These are phyloP conservation scores for Tachyglossus aculeatus DNA, from an alignment of 2,797 vertebrate species.

Conservation along the genomic window DNA sequence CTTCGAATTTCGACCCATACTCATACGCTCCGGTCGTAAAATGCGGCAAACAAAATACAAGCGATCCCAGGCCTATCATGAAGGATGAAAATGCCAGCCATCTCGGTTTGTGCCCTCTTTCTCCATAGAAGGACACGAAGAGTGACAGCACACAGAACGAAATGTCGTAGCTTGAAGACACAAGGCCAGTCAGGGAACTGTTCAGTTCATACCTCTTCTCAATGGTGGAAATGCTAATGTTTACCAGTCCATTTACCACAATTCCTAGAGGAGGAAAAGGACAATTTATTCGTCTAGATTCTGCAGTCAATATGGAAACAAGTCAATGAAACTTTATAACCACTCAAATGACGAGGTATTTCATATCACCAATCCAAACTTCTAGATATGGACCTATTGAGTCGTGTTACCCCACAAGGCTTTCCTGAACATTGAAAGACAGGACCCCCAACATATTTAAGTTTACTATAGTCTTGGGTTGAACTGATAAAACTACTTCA, in stretches of 20 bases:
- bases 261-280: conserved; percentile 65
- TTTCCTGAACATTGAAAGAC: no score
- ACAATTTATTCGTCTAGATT: no score
- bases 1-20: conserved; percentile 70
- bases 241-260: conserved; percentile 80
- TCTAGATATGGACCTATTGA: no score
- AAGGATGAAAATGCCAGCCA: conserved; percentile 80
- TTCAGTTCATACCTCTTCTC: conserved; percentile 80
- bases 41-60: conserved; percentile 77
- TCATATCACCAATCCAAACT: no score
- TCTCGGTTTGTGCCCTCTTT: conserved; percentile 81
- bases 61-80: conserved; percentile 77
- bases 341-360: no score
- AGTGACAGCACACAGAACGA: conserved; percentile 75
- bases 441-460: no score
- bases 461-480: no score
- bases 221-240: conserved; percentile 79
- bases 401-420: no score
- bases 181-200: conserved; percentile 76
- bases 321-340: no score
- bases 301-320: no score
- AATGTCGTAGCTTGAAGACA: conserved; percentile 81
- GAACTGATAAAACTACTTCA: no score
- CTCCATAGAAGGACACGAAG: conserved; percentile 78
- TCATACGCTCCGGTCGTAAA: conserved; percentile 73